Base-by-base conservation (phyloP, 2,888 invertebrate genomes). In the Lasioglossum morio region DNA sequence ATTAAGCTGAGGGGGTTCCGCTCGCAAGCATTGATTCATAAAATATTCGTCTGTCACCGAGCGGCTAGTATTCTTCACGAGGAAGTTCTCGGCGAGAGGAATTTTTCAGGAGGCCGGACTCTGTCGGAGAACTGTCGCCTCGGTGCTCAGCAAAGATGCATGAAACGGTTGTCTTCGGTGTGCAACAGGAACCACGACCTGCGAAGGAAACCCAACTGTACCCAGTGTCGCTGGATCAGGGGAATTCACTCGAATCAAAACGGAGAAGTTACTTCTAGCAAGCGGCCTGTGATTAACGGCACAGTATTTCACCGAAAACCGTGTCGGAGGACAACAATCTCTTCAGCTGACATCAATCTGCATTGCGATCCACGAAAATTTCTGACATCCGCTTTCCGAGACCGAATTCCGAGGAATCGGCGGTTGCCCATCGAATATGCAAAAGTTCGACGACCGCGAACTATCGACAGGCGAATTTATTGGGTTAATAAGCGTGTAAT, bases 101-200 rank as follows among this genome's bases (percentile, higher is more conserved):
- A 81, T 87, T 89, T 89, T 87, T 87, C 89, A 87, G 27, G 23
- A 37, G 46, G 40, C 76, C 69, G 66, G 69, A 53, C 60, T 19
- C 78, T 76, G 76, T 85, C 70, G 75, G 60, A 70, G 23, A 37
- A 34, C 34, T 10, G 16, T 16, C 69, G 37, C 23, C 23, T 4
- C 23, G 27, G 10, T 37, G 63, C 66, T 82, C 84, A 77, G 79
- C 86, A 88, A 87, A 88, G 87, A 90, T 90, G 85, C 87, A 90
- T 88, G 89, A 89, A 87, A 73, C 88, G 82, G 69, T 85, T 88
- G 90, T 82, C 87, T 84, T 27, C 66, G 66, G 14, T 7, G 34
- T 12, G 84, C 88, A 86, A 88, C 79, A 77, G 87, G 82, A 87
- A 85, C 84, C 37, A 19, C 10, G 27, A 4, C 1, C 27, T 27